phyloP scores from a whole-genome alignment of 2,888 invertebrate species.

The Oeneis ivallda region DNA sequence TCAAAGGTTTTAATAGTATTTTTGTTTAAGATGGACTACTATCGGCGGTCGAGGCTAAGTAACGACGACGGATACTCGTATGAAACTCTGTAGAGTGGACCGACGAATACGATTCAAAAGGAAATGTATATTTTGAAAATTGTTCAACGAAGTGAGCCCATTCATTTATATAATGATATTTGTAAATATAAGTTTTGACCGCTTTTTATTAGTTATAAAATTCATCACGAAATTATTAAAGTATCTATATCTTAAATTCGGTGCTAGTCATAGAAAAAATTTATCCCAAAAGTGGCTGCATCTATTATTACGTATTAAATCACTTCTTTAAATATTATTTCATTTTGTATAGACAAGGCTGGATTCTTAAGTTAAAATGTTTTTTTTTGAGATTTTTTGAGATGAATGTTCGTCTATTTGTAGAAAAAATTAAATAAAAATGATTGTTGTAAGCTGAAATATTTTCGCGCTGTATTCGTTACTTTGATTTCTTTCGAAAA shows the following conservation, averaged over 20 bases:
- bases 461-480: not conserved
- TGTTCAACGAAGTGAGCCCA: conserved; percentile 1
- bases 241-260: too few species aligned
- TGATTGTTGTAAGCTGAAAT: not conserved
- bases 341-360: conserved; percentile 32
- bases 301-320: too few species aligned
- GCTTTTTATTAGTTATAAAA: too few species aligned
- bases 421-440: not conserved
- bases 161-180: not conserved
- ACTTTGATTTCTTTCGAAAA: not conserved
- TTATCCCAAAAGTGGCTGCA: too few species aligned
- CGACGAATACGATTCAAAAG: not conserved
- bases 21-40: conserved; percentile 66
- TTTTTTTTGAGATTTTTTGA: too few species aligned
- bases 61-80: conserved; percentile 63
- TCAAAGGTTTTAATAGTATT: not conserved
- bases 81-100: conserved; percentile 41
- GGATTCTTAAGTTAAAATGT: conserved; percentile 20
- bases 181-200: not conserved
- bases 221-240: too few species aligned
- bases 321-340: not conserved
- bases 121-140: conserved; percentile 9
- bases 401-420: conserved; percentile 16
- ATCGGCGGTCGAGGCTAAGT: conserved; percentile 63
- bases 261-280: too few species aligned